Percentiles rank a stretch among this genome's conserved stretches.
Conservation (phyloP, 2,113 vertebrate genomes). For the Nansenia antarctica region DNA sequence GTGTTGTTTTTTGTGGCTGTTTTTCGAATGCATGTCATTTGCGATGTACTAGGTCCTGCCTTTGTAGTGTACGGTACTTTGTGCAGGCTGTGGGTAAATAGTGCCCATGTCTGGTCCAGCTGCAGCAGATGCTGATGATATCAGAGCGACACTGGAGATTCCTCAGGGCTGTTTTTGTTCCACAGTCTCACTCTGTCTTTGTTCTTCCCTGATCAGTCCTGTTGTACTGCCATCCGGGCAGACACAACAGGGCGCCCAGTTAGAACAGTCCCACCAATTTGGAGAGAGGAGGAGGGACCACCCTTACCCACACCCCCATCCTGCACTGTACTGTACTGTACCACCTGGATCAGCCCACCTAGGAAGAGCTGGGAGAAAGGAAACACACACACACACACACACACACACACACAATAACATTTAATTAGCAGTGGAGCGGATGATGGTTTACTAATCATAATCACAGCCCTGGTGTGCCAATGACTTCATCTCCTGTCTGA, state of each 20-base stretch:
- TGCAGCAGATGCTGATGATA: constrained; percentile 45
- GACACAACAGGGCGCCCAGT: constrained; percentile 60
- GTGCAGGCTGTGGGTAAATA: background rate
- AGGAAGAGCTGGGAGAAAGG: constrained; percentile 25
- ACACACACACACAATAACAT: background rate
- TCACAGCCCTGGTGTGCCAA: constrained; percentile 39
- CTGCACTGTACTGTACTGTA: background rate
- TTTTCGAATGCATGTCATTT: too few relatives aligned
- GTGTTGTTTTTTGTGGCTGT: background rate
- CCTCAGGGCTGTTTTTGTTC: constrained; percentile 33
- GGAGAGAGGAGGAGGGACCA: background rate
- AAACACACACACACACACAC: background rate
- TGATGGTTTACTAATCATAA: constrained; percentile 44
- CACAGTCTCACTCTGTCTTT: constrained; percentile 38
- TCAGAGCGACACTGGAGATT: constrained; percentile 42
- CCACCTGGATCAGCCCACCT: constrained; percentile 39
- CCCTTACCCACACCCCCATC: background rate
- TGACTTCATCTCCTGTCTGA: constrained; percentile 42
- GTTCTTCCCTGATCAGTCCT: constrained; percentile 53
- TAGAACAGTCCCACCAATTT: constrained; percentile 31
- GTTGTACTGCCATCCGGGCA: constrained; percentile 53
- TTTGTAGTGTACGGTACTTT: background rate
- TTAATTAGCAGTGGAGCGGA: constrained; percentile 25
- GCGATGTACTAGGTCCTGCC: too few relatives aligned
- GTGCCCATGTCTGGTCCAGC: constrained; percentile 11